Evolutionary conservation across 2,797 vertebrate genomes (phyloP), one percentile per base, ranked within the genome.

Genomic region (Pantherophis alleghaniensis): DNA sequence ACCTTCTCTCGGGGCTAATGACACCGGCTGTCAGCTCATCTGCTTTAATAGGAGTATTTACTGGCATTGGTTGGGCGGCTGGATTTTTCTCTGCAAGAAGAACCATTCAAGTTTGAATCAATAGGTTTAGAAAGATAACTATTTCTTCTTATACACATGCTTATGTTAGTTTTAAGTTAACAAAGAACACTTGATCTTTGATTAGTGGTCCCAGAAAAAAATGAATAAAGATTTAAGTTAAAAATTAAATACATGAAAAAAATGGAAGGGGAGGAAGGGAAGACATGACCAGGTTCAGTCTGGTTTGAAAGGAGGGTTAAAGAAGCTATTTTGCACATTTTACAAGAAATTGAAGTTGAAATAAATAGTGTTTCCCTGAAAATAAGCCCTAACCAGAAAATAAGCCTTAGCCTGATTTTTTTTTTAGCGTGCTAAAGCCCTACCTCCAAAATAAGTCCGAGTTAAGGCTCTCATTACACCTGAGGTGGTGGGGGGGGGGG

Each of bases 1-100:
- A 99, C 99, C 99, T 98, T 97, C 98, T 97, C 96, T 99, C 98
- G 0, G 98, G 98, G 97, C 98, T 98, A 95, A 98, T 98, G 90
- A 98, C 92, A 91, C 97, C 87, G 56, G 97, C 93, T 93, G 97
- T 97, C 57, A 97, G 42, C 22, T 98, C 97, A 90, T 96, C 94
- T 91, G 94, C 37, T 93, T 88, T 92, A 96, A 96, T 7, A 89
- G 96, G 74, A 57, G 96, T 92, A 92, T 92, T 98, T 94, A 95
- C 66, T 89, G 95, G 96, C 3, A 96, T 97, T 60, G 98, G 98
- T 96, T 97, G 97, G 66, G 69, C 20, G 87, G 92, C 92, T 26
- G 92, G 96, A 74, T 87, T 97, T 96, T 96, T 98, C 96, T 93
- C 96, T 97, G 97, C 96, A 96, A 95, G 95, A 94, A 96, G 3